phyloP scores from a whole-genome alignment of 2,888 invertebrate species.

The Drosophila paranaensis region DNA sequence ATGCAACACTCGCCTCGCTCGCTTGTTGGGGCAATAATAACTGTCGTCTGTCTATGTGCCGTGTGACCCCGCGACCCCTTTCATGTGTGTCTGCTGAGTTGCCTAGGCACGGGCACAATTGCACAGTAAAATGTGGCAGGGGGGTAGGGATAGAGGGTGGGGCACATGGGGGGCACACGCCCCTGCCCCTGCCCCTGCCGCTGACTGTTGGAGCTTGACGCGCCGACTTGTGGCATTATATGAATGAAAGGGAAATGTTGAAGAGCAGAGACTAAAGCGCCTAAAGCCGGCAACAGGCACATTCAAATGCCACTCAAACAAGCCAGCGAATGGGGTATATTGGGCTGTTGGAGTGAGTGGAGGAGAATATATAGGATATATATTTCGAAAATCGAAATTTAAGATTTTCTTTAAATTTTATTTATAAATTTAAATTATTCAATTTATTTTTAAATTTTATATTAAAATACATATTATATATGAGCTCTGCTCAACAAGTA shows the following conservation, averaged over 20 bases:
- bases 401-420: background rate
- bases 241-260: slow-evolving; percentile 21
- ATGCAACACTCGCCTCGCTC: slow-evolving; percentile 35
- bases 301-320: slow-evolving; percentile 15
- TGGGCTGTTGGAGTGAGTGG: background rate
- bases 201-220: slow-evolving; percentile 76
- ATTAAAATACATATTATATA: too few relatives aligned
- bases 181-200: slow-evolving; percentile 40
- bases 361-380: too few relatives aligned
- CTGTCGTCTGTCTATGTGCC: slow-evolving; percentile 31
- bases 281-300: slow-evolving; percentile 58
- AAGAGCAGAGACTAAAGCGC: slow-evolving; percentile 29
- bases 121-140: background rate
- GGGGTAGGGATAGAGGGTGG: background rate
- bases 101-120: slow-evolving; percentile 7
- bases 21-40: slow-evolving; percentile 58
- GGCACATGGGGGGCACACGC: slow-evolving; percentile 2
- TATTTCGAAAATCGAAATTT: too few relatives aligned
- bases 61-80: slow-evolving; percentile 48
- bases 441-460: background rate
- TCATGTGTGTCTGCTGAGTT: slow-evolving; percentile 11
- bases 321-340: background rate
- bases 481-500: too few relatives aligned
- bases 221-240: slow-evolving; percentile 35
- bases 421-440: background rate